Base-by-base conservation (phyloP, 1,140 invertebrate species). In the Micrasema longulum region DNA sequence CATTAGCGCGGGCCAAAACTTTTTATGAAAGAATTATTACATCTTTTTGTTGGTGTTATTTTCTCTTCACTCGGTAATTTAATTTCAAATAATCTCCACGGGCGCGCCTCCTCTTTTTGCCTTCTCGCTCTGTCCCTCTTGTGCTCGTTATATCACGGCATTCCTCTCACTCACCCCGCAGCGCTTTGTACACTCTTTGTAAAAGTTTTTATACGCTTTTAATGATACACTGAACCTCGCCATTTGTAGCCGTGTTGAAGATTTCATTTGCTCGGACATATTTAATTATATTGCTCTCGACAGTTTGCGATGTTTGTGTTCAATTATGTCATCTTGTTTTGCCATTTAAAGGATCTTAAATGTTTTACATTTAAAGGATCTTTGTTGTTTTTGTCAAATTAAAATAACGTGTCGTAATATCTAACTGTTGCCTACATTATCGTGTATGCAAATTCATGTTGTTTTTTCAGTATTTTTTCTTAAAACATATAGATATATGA, bases 1-100 rank as follows among this genome's bases (percentile, higher is more conserved):
- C 70, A 75, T 75, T 75, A 72, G 74, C 74, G 38, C 69, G 67
- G 67, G 70, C 74, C 74, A 69, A 72, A 70, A 75, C 36, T 75
- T 75, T 75, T 75, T 75, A 75, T 75, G 72, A 75, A 72, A 71
- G 74, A 72, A 75, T 75, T 75, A 75, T 75, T 75, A 72, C 74
- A 72, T 72, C 70, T 75, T 75, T 75, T 75, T 75, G 69, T 75
- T 71, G 63, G 69, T 72, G 73, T 75, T 75, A 75, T 75, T 75
- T 74, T 70, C 66, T 70, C 63, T 72, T 68, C 55, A 69, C 66
- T 72, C 62, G 70, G 74, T 72, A 75, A 75, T 75, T 75, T 75
- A 67, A 75, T 75, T 75, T 75, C 70, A 70, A 72, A 75, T 75
- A 75, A 75, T 75, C 73, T 75, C 69, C 66, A 60, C 69, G 11